Conservation (phyloP, 1,140 invertebrate genomes). For the Drosophila rhopaloa region DNA sequence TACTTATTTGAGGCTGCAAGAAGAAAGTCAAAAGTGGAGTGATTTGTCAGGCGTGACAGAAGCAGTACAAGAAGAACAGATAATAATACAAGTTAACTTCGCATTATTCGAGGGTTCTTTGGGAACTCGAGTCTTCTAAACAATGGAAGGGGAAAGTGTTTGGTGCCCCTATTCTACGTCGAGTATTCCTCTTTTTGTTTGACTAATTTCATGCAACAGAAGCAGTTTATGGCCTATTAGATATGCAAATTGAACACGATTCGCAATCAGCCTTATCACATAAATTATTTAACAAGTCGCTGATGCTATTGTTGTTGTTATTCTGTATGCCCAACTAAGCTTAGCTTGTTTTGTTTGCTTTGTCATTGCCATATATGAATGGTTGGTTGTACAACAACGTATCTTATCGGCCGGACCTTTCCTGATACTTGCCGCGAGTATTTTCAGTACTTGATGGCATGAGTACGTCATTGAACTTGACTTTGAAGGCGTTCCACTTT, state of each 20-base stretch:
- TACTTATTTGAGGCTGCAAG: constrained; percentile 13
- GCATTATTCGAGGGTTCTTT: constrained; percentile 9
- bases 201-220: constrained; percentile 46
- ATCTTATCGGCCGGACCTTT: constrained; percentile 53
- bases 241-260: constrained; percentile 63
- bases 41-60: constrained; percentile 35
- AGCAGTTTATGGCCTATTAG: constrained; percentile 60
- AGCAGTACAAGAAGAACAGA: constrained; percentile 7
- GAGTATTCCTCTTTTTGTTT: constrained; percentile 3
- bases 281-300: constrained; percentile 62
- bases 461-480: constrained; percentile 66
- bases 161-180: background rate
- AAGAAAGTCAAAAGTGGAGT: constrained; percentile 41
- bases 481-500: constrained; percentile 64
- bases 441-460: constrained; percentile 46
- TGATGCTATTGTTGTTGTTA: constrained; percentile 17
- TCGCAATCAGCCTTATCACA: constrained; percentile 61
- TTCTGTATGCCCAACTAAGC: constrained; percentile 34
- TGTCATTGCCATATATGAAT: constrained; percentile 50
- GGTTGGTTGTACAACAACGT: constrained; percentile 31
- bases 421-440: constrained; percentile 32
- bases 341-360: constrained; percentile 37
- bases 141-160: constrained; percentile 24
- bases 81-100: constrained; percentile 7
- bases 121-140: background rate